These are phyloP conservation scores for Salvelinus alpinus DNA, from an alignment of 2,113 vertebrate species.

Conservation along the genomic window DNA sequence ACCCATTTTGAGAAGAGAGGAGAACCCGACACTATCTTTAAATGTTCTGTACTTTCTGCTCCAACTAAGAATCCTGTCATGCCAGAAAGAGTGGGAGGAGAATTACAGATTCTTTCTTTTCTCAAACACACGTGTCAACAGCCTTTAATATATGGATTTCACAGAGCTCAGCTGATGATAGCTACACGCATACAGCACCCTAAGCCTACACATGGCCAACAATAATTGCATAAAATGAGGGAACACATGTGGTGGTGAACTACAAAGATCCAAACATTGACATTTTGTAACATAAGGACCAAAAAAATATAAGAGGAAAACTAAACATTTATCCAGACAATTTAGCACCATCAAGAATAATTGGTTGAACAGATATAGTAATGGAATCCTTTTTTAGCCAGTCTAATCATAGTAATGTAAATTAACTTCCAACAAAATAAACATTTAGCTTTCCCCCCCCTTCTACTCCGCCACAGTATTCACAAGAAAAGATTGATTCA, in stretches of 20 bases:
- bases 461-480: conserved; percentile 24
- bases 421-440: conserved; percentile 19
- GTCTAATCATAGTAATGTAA: conserved; percentile 34
- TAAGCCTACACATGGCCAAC: conserved; percentile 18
- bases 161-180: conserved; percentile 7
- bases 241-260: conserved; percentile 6
- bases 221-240: conserved; percentile 10
- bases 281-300: neutral
- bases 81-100: neutral
- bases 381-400: conserved; percentile 27
- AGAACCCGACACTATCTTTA: conserved; percentile 48
- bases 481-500: too few species aligned
- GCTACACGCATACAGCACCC: neutral
- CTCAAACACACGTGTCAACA: conserved; percentile 9
- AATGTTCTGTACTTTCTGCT: conserved; percentile 23
- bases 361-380: neutral
- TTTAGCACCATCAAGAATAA: conserved; percentile 16
- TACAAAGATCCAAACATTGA: conserved; percentile 15
- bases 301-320: conserved; percentile 20
- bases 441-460: conserved; percentile 8
- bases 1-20: conserved; percentile 41
- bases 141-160: neutral
- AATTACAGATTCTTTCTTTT: conserved; percentile 1
- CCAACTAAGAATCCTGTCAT: conserved; percentile 7
- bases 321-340: conserved; percentile 23